Percentiles rank a stretch among this genome's conserved stretches.
Conservation (phyloP, 1,140 invertebrate genomes). For the Yoshiicerus persimilis region DNA sequence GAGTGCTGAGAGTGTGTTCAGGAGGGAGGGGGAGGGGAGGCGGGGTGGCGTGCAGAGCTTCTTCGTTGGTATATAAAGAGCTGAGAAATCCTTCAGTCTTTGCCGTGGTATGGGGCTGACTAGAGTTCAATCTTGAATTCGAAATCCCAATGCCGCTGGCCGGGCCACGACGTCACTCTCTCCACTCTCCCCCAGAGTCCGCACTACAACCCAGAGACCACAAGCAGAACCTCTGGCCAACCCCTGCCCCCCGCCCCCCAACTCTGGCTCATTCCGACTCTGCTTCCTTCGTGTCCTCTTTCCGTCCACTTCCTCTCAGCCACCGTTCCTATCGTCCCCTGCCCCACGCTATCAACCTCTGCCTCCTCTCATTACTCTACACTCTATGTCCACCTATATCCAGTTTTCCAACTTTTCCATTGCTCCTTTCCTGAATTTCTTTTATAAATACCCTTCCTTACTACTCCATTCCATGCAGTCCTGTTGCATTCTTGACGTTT, state of each 20-base stretch:
- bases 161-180: too few species aligned
- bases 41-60: not conserved
- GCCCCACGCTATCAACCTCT: too few species aligned
- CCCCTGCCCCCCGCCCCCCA: too few species aligned
- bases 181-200: not conserved
- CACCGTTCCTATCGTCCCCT: too few species aligned
- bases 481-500: not conserved
- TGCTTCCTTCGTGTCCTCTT: too few species aligned
- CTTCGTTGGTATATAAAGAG: conserved; percentile 47
- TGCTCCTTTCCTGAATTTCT: not conserved
- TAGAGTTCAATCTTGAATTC: conserved; percentile 34
- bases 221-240: too few species aligned
- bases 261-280: too few species aligned
- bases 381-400: too few species aligned
- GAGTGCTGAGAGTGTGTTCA: too few species aligned
- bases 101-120: conserved; percentile 44
- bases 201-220: too few species aligned
- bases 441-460: not conserved
- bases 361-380: too few species aligned
- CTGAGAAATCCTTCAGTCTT: conserved; percentile 48
- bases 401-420: not conserved
- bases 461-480: not conserved
- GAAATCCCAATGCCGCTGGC: conserved; percentile 37
- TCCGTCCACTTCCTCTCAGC: too few species aligned
- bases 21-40: not conserved